Conservation (phyloP, 2,113 vertebrate species). For the Dolichotis patagonum region DNA sequence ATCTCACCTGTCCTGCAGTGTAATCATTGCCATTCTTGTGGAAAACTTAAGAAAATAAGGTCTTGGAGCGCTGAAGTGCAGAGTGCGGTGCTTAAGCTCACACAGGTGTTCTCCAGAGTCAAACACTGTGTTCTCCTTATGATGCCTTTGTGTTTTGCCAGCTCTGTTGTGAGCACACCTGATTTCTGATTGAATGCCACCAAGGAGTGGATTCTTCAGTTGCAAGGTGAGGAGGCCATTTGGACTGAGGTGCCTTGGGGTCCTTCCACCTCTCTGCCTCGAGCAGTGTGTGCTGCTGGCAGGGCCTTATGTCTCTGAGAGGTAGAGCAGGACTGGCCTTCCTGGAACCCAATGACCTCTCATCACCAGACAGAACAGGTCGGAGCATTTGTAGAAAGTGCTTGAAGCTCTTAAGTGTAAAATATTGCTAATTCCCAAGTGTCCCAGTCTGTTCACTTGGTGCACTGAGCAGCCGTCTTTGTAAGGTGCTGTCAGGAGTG, state of each 20-base stretch:
- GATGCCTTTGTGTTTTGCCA: background rate
- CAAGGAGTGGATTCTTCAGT: background rate
- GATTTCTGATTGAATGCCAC: background rate
- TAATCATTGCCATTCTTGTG: background rate
- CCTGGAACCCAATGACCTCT: background rate
- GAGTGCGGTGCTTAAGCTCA: background rate
- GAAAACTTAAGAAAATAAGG: background rate
- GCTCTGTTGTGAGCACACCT: background rate
- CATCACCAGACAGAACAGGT: background rate
- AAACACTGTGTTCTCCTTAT: background rate
- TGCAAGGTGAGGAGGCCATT: background rate
- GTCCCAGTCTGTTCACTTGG: background rate
- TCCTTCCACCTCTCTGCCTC: background rate
- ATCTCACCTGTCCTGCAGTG: background rate
- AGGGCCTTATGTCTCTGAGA: background rate
- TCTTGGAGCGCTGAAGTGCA: background rate
- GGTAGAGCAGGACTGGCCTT: background rate
- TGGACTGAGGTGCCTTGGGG: background rate
- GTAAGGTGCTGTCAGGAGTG: background rate
- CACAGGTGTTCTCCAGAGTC: background rate
- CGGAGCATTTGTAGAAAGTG: background rate
- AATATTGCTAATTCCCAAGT: background rate
- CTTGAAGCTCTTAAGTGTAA: background rate
- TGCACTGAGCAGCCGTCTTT: background rate
- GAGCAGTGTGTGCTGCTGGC: background rate